Evolutionary conservation across 2,797 vertebrate species (phyloP), one percentile per base, ranked within the genome.

Genomic region (Apogon hyalosoma): DNA sequence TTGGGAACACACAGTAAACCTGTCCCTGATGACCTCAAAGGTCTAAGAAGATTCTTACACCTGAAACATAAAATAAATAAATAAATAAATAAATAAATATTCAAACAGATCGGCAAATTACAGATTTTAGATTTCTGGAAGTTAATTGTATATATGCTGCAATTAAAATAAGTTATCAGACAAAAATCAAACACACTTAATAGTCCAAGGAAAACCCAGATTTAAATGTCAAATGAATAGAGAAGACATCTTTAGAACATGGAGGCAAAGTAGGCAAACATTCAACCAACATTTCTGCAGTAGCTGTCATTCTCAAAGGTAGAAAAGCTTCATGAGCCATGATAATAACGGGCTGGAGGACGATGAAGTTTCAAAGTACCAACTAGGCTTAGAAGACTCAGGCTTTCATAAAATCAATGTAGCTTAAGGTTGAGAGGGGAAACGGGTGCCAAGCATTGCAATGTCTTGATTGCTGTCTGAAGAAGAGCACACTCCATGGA

Each of bases 371-470:
- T 87, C 69, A 86, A 89, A 91, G 78, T 63, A 66, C 75, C 40
- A 38, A 58, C 57, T 54, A 50, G 63, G 62, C 77, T 74, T 61
- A 75, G 60, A 87, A 77, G 76, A 84, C 86, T 89, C 84, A 78
- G 0, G 24, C 77, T 90, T 16, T 68, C 77, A 86, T 82, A 87
- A 94, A 96, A 95, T 94, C 93, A 94, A 96, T 96, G 87, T 75
- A 81, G 81, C 76, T 85, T 77, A 84, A 88, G 63, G 93, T 88
- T n/a, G 47, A 59, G 78, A 68, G 77, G 89, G 93, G 92, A 93
- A 93, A 73, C 52, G 80, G 78, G 64, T 77, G 72, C 54, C 76
- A 70, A 82, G 80, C 58, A 53, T 88, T 88, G 83, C 90, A 91
- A 79, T 43, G 86, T 85, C 92, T 85, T 90, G 89, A 90, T 93